Conservation (phyloP, 2,888 invertebrate species). For the Brachyptera putata region DNA sequence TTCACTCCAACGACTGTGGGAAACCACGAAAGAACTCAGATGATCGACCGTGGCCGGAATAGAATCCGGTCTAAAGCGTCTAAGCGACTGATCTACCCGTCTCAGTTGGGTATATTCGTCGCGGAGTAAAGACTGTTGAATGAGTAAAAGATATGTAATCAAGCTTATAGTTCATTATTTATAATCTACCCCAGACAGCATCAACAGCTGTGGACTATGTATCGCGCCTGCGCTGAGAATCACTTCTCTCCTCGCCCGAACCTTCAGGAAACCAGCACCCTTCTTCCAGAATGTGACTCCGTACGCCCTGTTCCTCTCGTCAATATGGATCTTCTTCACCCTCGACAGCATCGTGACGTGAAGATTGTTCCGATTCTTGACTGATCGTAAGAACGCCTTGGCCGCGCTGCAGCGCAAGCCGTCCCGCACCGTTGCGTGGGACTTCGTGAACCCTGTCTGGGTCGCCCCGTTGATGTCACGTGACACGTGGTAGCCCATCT, state of each 20-base stretch:
- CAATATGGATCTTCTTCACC: not conserved
- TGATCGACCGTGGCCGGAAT: too few relatives aligned
- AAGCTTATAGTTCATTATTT: too few relatives aligned
- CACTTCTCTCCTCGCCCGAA: constrained; percentile 67
- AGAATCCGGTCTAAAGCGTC: too few relatives aligned
- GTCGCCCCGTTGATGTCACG: constrained; percentile 70
- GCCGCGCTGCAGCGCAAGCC: constrained; percentile 80
- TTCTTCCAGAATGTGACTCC: constrained; percentile 64
- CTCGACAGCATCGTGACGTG: constrained; percentile 2
- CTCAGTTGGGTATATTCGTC: too few relatives aligned
- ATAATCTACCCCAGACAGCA: constrained; percentile 86
- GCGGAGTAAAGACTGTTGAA: too few relatives aligned
- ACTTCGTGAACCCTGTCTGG: constrained; percentile 74
- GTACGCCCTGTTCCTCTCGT: constrained; percentile 37
- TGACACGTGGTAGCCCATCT: constrained; percentile 60
- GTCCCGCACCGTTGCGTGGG: constrained; percentile 71
- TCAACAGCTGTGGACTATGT: constrained; percentile 78
- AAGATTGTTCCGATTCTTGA: constrained; percentile 39
- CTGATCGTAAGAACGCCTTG: constrained; percentile 72
- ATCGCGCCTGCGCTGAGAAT: constrained; percentile 82
- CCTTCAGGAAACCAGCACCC: constrained; percentile 47
- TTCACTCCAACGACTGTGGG: too few relatives aligned
- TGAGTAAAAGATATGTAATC: too few relatives aligned
- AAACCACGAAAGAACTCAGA: too few relatives aligned
- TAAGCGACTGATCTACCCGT: too few relatives aligned